Base-by-base conservation (phyloP, 1,140 invertebrate species). In the Branchinecta lindahli region DNA sequence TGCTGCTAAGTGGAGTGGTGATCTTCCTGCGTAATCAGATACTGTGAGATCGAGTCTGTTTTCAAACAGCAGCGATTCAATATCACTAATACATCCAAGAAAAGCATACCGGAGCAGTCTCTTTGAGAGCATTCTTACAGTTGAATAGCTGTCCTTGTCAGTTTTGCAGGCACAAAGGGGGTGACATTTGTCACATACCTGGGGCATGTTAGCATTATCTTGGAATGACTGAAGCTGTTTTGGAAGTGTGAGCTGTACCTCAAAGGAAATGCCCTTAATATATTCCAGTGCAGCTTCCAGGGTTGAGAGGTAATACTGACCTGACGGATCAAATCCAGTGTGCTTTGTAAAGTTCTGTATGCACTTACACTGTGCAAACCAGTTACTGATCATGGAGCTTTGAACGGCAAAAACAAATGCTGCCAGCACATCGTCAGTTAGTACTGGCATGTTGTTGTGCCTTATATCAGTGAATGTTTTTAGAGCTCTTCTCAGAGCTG, bases 341-440 rank as follows among this genome's bases (percentile, higher is more conserved):
- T n/a, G n/a, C n/a, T 9, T 52, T 52, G n/a, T 52, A 52, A 52
- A 52, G 47, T 52, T 9, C n/a, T n/a, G 9, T n/a, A 52, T 52
- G n/a, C 9, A 9, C n/a, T 52, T n/a, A 52, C 9, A 52, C n/a
- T 52, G 47, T 52, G 47, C 9, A 9, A n/a, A 9, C 47, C 47
- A 52, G n/a, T 52, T 52, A 9, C 9, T n/a, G 9, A 52, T 52
- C 9, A 9, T 52, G 47, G 47, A 52, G 47, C 9, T 9, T 52
- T 52, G 47, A n/a, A 52, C n/a, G 47, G 9, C 9, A 52, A 52
- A 52, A 9, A 52, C n/a, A 52, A 52, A 52, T 52, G 47, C 47
- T 52, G 47, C 47, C n/a, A 52, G n/a, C 9, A 52, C n/a, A n/a
- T 52, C 47, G n/a, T 52, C 47, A 52, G 47, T 52, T 52, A 52